phyloP scores from a whole-genome alignment of 2,797 vertebrate genomes.

The Podarcis siculus region DNA sequence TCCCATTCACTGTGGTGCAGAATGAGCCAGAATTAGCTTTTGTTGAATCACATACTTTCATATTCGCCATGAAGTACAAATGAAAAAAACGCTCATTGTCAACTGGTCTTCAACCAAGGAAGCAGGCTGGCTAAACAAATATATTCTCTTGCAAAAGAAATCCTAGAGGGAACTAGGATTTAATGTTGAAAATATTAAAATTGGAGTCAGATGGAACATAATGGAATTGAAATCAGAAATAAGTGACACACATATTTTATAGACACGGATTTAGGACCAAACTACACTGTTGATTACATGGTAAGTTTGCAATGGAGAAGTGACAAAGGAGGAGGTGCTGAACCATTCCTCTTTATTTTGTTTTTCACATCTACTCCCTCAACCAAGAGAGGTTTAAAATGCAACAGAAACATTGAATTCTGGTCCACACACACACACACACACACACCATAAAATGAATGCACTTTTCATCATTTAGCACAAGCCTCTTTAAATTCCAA shows the following conservation, averaged over 20 bases:
- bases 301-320: background rate
- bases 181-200: background rate
- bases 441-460: background rate
- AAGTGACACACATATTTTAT: background rate
- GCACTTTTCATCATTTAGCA: background rate
- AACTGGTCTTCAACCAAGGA: background rate
- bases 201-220: background rate
- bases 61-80: background rate
- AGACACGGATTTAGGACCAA: background rate
- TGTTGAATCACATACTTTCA: background rate
- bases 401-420: background rate
- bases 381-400: background rate
- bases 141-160: background rate
- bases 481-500: no score
- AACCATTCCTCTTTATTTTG: background rate
- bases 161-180: background rate
- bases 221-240: background rate
- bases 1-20: background rate
- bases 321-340: background rate
- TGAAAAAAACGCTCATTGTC: background rate
- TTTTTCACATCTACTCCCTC: background rate
- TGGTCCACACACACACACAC: background rate
- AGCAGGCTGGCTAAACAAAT: background rate
- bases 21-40: slow-evolving; percentile 13
- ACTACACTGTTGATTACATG: no score